Conservation (phyloP, 2,888 invertebrate species). For the Megaustenia siamemsis region DNA sequence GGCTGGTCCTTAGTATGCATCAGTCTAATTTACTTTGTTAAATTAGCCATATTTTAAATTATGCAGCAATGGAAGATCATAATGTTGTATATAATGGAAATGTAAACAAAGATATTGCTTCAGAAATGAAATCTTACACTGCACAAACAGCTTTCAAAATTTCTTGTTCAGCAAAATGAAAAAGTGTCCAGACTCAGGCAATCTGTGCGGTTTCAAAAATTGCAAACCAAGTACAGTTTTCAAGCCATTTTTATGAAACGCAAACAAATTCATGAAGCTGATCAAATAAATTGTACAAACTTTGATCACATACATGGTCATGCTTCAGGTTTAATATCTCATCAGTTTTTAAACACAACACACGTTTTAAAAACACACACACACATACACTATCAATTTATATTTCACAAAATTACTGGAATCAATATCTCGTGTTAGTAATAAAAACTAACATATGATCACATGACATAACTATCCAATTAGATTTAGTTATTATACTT, state of each 20-base stretch:
- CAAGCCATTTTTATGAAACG: neutral
- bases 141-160: neutral
- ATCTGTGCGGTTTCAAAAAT: neutral
- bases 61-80: neutral
- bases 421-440: constrained; percentile 3
- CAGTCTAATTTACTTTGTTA: neutral
- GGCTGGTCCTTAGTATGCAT: neutral
- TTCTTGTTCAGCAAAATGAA: too few species aligned
- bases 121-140: neutral
- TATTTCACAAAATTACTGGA: neutral
- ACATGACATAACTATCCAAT: neutral
- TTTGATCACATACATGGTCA: neutral
- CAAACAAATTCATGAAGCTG: neutral
- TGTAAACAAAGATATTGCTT: neutral
- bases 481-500: neutral
- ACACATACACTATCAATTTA: neutral
- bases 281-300: neutral
- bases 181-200: neutral
- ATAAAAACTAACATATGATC: neutral
- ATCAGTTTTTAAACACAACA: neutral
- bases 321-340: neutral
- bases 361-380: neutral
- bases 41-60: neutral
- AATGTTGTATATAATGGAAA: neutral
- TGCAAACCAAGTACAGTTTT: neutral